Base-by-base conservation (phyloP, 1,140 invertebrate genomes). In the Papilio glaucus region DNA sequence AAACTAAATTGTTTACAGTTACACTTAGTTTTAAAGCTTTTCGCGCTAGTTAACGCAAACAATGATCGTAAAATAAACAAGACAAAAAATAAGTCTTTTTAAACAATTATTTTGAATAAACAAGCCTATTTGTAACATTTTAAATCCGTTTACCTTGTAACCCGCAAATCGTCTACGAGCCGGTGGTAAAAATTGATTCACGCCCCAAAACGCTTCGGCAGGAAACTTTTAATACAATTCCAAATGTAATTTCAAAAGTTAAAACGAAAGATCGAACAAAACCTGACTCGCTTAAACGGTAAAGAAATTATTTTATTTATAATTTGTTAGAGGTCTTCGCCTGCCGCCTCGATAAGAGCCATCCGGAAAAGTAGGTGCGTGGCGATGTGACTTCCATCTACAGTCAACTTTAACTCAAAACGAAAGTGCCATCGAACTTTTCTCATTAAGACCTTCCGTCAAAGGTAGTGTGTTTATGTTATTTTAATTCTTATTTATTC, bases 341-440 rank as follows among this genome's bases (percentile, higher is more conserved):
- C 84, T 73, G 71, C 81, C 84, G 81, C 80, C n/a, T 26, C 26
- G 45, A 53, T 45, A 49, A 69, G 42, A 53, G 26, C 15, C 12
- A 65, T 21, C 67, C 67, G 42, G 10, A n/a, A 9, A 57, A 26
- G 49, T 57, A 57, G 49, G 49, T 57, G 45, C 29, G 61, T 61
- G 57, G 24, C 41, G 65, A 68, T 45, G 65, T 41, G 39, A 68
- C 39, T 69, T 37, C 67, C 42, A 53, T 69, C 45, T 65, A 90
- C 84, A 91, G 86, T 65, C 67, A 93, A 91, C 82, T 93, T 90
- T 82, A 77, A 86, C 83, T 91, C 84, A 88, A 82, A 91, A 90
- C 87, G 84, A 83, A 89, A 90, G 88, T 89, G 85, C 85, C 80
- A 89, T 89, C 82, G 84, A 93, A 91, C 84, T 93, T 91, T 91